A percentile compares a stretch with the other conserved stretches of the same genome.
phyloP scores from a whole-genome alignment of 2,797 vertebrate genomes.

The Kryptopterus vitreolus region DNA sequence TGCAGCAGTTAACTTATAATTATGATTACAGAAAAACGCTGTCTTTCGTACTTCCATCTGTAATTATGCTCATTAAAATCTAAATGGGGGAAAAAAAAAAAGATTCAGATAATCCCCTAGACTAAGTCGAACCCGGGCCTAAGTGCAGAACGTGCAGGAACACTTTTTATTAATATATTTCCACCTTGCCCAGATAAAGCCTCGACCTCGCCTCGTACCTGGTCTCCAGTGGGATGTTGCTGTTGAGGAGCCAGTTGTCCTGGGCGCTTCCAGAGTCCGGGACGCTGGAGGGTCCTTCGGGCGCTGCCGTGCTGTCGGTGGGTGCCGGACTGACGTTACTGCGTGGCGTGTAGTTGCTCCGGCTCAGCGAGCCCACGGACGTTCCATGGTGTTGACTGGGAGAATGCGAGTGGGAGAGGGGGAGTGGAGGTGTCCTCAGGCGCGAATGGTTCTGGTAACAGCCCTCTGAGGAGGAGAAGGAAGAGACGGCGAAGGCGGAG shows the following conservation, averaged over 20 bases:
- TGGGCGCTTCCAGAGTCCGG: constrained; percentile 85
- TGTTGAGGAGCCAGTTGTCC: constrained; percentile 99
- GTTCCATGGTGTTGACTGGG: constrained; percentile 89
- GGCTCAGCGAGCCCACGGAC: constrained; percentile 92
- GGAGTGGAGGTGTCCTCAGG: constrained; percentile 90
- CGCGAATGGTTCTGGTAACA: constrained; percentile 90
- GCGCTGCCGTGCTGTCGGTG: constrained; percentile 89
- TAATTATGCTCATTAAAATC: not conserved
- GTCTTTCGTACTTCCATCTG: constrained; percentile 13
- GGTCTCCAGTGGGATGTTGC: constrained; percentile 98
- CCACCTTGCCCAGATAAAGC: not conserved
- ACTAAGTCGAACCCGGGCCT: constrained; percentile 5
- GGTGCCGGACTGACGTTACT: constrained; percentile 95
- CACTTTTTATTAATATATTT: not conserved
- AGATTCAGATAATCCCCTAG: constrained; percentile 6
- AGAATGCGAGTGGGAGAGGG: constrained; percentile 88
- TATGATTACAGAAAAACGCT: constrained; percentile 29
- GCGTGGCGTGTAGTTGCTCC: constrained; percentile 91
- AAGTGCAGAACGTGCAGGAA: constrained; percentile 22
- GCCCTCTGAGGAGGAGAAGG: constrained; percentile 65
- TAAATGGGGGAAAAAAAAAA: not conserved
- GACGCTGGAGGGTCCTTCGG: constrained; percentile 81
- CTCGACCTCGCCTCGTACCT: constrained; percentile 74
- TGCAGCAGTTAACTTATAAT: constrained; percentile 10
- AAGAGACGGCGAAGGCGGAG: no score